Conservation (phyloP, 2,113 vertebrate genomes). For the Amia ocellicauda region DNA sequence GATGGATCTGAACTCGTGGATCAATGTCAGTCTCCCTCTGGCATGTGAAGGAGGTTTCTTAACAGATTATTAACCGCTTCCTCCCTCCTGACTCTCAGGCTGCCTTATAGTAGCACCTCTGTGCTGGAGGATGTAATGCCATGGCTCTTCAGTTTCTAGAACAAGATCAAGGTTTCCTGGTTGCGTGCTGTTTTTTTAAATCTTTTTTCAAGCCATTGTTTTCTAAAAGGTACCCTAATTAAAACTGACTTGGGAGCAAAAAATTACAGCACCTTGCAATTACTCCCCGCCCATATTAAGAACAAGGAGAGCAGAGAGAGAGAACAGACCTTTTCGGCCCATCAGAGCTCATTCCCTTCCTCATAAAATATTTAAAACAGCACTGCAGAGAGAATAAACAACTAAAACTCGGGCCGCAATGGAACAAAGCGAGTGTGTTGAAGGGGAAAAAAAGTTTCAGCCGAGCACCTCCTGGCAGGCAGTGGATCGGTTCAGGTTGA, state of each 20-base stretch:
- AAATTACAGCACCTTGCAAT: too few relatives aligned
- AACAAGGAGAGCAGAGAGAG: too few relatives aligned
- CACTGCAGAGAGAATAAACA: too few relatives aligned
- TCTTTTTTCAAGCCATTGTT: too few relatives aligned
- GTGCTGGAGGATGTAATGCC: too few relatives aligned
- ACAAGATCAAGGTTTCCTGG: too few relatives aligned
- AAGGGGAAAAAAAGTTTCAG: not conserved
- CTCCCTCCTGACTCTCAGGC: not conserved
- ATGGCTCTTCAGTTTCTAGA: too few relatives aligned
- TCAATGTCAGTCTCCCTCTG: constrained; percentile 60
- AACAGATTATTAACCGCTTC: constrained; percentile 36
- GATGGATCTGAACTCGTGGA: constrained; percentile 56
- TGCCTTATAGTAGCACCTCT: too few relatives aligned
- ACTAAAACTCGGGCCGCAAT: constrained; percentile 2
- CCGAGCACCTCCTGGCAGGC: not conserved
- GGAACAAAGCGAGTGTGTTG: not conserved
- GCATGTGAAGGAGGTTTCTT: constrained; percentile 49
- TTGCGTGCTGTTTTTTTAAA: too few relatives aligned
- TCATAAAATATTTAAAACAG: constrained; percentile 7
- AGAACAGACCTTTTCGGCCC: not conserved
- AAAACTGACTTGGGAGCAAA: too few relatives aligned
- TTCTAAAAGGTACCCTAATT: too few relatives aligned
- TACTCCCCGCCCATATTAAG: too few relatives aligned
- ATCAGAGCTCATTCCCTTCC: not conserved
- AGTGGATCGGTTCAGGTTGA: not conserved